Conservation (phyloP, 1,140 invertebrate genomes). For the Oedothorax gibbosus region DNA sequence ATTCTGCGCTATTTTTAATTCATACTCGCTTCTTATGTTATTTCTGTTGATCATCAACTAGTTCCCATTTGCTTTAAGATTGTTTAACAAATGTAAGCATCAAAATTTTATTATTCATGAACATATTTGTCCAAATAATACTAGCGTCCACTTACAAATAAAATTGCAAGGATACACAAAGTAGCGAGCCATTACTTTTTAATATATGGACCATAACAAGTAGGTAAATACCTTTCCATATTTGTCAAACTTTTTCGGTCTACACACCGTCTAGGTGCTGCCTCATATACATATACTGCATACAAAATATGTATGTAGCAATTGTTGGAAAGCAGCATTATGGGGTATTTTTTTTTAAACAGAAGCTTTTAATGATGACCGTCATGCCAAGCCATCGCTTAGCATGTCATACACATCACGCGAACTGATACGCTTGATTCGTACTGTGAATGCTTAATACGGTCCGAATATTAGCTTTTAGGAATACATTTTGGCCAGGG, state of each 20-base stretch:
- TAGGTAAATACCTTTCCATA: constrained; percentile 2
- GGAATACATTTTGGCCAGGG: constrained; percentile 5
- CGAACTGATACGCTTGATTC: constrained; percentile 41
- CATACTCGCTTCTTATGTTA: too few species aligned
- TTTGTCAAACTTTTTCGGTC: constrained; percentile 26
- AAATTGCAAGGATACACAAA: not conserved
- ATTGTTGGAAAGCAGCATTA: constrained; percentile 6
- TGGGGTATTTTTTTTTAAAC: constrained; percentile 25
- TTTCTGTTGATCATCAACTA: too few species aligned
- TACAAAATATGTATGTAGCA: constrained; percentile 15
- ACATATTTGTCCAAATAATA: too few species aligned
- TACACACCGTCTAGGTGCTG: not conserved
- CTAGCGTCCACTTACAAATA: too few species aligned
- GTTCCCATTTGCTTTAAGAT: too few species aligned
- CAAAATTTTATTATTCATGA: too few species aligned
- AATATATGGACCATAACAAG: constrained; percentile 2
- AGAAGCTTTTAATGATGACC: constrained; percentile 51
- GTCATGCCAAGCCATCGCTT: constrained; percentile 49
- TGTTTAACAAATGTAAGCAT: too few species aligned
- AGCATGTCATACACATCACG: constrained; percentile 33
- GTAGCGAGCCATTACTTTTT: constrained; percentile 6
- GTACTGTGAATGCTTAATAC: constrained; percentile 45
- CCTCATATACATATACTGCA: constrained; percentile 12
- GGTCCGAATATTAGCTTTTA: constrained; percentile 29
- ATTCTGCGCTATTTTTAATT: too few species aligned